A percentile compares a stretch with the other conserved stretches of the same genome.
phyloP scores from a whole-genome alignment of 2,113 vertebrate genomes.

The Malurus alboscapulatus region DNA sequence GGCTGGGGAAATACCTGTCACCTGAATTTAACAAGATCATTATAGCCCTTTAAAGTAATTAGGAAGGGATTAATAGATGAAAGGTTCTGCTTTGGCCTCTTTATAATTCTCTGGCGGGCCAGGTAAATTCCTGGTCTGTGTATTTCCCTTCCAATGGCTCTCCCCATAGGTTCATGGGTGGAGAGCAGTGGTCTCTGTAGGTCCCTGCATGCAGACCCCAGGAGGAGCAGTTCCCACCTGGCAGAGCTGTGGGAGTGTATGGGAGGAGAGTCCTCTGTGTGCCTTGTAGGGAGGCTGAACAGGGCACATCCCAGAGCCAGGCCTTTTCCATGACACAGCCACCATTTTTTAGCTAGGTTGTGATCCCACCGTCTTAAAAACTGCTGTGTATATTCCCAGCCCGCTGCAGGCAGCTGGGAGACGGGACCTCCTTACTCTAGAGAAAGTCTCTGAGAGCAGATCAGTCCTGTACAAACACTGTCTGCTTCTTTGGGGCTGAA shows the following conservation, averaged over 20 bases:
- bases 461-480: background rate
- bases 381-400: rapidly evolving
- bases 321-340: background rate
- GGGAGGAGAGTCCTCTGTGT: rapidly evolving
- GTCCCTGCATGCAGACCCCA: background rate
- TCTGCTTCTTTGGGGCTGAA: background rate
- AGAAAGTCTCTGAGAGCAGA: background rate
- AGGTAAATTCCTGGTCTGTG: background rate
- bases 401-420: rapidly evolving
- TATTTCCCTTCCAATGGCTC: background rate
- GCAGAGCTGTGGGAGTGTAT: background rate
- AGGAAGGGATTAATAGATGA: conserved; percentile 11
- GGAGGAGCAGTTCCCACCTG: background rate
- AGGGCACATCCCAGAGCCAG: background rate
- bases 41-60: conserved; percentile 34
- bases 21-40: conserved; percentile 27
- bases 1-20: background rate
- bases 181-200: background rate
- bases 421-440: background rate
- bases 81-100: conserved; percentile 16
- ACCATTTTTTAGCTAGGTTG: background rate
- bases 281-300: background rate
- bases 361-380: background rate
- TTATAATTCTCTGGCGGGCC: background rate
- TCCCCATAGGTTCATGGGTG: rapidly evolving